Conservation (phyloP, 2,888 invertebrate species). For the Nomada ferruginata region DNA sequence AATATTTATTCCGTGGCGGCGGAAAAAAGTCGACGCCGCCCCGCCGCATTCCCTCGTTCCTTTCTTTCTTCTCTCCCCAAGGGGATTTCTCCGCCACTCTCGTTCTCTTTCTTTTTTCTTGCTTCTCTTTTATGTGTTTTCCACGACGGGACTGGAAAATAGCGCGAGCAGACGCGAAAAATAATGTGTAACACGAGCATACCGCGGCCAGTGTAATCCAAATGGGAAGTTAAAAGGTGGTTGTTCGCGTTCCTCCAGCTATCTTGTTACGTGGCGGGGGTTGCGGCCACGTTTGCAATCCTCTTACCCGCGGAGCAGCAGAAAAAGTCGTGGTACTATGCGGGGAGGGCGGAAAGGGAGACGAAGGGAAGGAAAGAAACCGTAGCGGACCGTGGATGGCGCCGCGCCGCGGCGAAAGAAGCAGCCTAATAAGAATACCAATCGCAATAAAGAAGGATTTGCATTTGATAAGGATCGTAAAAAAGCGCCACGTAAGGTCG, state of each 20-base stretch:
- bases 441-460: slow-evolving; percentile 83
- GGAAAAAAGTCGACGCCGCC: slow-evolving; percentile 38
- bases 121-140: slow-evolving; percentile 45
- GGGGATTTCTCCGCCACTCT: neutral
- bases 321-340: slow-evolving; percentile 38
- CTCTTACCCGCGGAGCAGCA: slow-evolving; percentile 63
- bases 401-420: slow-evolving; percentile 47
- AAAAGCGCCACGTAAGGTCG: slow-evolving; percentile 79
- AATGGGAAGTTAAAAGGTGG: slow-evolving; percentile 72
- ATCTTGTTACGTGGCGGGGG: slow-evolving; percentile 38
- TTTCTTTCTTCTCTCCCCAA: neutral
- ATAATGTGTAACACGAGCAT: slow-evolving; percentile 45
- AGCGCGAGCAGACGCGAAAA: slow-evolving; percentile 51
- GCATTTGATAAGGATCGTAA: slow-evolving; percentile 82
- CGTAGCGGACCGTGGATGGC: slow-evolving; percentile 14
- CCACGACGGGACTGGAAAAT: slow-evolving; percentile 21
- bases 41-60: slow-evolving; percentile 28
- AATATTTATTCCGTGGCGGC: slow-evolving; percentile 53
- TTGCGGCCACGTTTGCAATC: slow-evolving; percentile 74
- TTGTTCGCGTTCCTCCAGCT: slow-evolving; percentile 58
- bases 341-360: slow-evolving; percentile 33
- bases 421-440: slow-evolving; percentile 80
- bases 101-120: no score
- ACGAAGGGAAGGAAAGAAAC: slow-evolving; percentile 21
- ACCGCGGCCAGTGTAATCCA: slow-evolving; percentile 68